A percentile compares a stretch with the other conserved stretches of the same genome.
These are phyloP conservation scores for Thinocorus orbignyianus DNA, from an alignment of 2,113 vertebrate species.

Conservation along the genomic window DNA sequence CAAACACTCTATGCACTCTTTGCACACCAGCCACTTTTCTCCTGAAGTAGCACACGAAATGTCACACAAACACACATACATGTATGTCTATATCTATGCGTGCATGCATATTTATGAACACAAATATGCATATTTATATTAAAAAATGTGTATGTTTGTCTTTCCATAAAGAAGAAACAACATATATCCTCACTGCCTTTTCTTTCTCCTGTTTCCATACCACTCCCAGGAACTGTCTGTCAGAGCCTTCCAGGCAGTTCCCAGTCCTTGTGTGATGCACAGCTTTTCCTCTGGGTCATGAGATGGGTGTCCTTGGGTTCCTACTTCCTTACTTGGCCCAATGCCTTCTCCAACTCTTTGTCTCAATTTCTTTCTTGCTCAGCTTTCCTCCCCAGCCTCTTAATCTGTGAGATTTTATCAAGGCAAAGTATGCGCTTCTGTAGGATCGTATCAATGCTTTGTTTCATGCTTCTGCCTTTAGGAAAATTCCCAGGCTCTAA, in stretches of 20 bases:
- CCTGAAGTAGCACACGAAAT: background rate
- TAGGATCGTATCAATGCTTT: slow-evolving; percentile 17
- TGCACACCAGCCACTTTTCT: background rate
- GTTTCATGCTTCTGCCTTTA: slow-evolving; percentile 28
- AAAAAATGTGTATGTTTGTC: background rate
- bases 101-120: background rate
- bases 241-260: background rate
- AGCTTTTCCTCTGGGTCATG: background rate
- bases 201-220: background rate
- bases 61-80: background rate
- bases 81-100: background rate
- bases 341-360: slow-evolving; percentile 15
- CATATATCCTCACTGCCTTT: background rate
- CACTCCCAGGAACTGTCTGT: background rate
- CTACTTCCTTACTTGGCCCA: background rate
- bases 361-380: slow-evolving; percentile 6
- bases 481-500: slow-evolving; percentile 39
- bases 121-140: background rate
- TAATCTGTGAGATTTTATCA: slow-evolving; percentile 52
- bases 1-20: background rate
- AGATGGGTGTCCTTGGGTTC: background rate
- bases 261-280: background rate
- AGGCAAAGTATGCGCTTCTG: slow-evolving; percentile 6
- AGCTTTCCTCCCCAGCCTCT: background rate
- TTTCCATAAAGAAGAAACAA: background rate